phyloP scores from a whole-genome alignment of 2,888 invertebrate species.

The Parthenolecanium corni region DNA sequence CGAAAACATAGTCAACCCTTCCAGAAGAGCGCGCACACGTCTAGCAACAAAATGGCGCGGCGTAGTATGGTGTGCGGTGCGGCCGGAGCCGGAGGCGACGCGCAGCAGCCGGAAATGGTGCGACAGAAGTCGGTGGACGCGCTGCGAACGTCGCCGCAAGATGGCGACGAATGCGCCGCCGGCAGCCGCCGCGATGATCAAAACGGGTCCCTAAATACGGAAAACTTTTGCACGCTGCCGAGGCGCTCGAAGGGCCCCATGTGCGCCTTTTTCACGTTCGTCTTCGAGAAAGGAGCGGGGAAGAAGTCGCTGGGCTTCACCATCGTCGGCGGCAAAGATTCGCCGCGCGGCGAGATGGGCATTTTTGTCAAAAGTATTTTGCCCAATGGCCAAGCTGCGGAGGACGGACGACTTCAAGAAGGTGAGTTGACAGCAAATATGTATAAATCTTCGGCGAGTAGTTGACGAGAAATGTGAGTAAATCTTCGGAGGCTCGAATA shows the following conservation, averaged over 20 bases:
- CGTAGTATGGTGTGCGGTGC: slow-evolving; percentile 37
- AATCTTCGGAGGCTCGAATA: no score
- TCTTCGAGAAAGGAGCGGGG: slow-evolving; percentile 66
- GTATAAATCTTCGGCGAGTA: not conserved
- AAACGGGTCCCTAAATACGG: slow-evolving; percentile 22
- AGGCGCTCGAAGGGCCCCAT: slow-evolving; percentile 55
- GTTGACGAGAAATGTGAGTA: no score
- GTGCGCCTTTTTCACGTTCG: slow-evolving; percentile 59
- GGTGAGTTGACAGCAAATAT: slow-evolving; percentile 45
- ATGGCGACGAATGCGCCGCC: not conserved
- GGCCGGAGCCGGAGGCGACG: not conserved
- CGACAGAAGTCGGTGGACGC: slow-evolving; percentile 14
- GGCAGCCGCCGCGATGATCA: not conserved
- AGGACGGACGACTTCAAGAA: slow-evolving; percentile 68
- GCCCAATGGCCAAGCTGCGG: slow-evolving; percentile 68
- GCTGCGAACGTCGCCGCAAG: not conserved
- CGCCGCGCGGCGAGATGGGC: slow-evolving; percentile 70
- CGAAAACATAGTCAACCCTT: slow-evolving; percentile 31
- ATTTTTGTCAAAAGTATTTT: slow-evolving; percentile 79
- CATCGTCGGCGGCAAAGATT: slow-evolving; percentile 76
- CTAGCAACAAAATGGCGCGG: slow-evolving; percentile 30
- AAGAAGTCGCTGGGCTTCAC: slow-evolving; percentile 81
- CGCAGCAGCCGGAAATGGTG: not conserved
- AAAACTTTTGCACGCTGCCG: slow-evolving; percentile 60
- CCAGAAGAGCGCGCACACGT: not conserved